Conservation (phyloP, 1,140 invertebrate species). For the Magallana ariakensis region DNA sequence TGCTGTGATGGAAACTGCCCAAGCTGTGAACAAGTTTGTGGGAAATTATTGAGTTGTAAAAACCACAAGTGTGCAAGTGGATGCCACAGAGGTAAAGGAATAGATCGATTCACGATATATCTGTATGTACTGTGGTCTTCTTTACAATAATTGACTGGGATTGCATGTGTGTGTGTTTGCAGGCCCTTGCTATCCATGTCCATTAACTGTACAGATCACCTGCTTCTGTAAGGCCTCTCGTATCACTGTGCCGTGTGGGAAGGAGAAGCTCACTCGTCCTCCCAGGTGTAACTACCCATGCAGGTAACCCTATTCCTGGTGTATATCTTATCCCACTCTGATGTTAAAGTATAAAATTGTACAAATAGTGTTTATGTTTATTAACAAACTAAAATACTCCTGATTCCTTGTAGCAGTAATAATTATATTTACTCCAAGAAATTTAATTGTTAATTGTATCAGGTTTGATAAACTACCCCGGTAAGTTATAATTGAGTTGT, state of each 20-base stretch:
- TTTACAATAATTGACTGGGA: not conserved
- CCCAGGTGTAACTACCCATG: slow-evolving; percentile 89
- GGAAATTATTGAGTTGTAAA: slow-evolving; percentile 89
- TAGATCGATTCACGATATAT: no score
- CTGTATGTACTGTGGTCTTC: no score
- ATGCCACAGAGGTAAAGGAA: slow-evolving; percentile 85
- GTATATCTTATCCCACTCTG: no score
- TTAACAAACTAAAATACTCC: not conserved
- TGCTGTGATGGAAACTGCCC: slow-evolving; percentile 92
- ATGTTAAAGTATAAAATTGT: not conserved
- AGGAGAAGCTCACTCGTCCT: slow-evolving; percentile 87
- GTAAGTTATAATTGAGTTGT: not conserved
- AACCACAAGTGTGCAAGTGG: slow-evolving; percentile 93
- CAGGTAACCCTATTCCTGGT: slow-evolving; percentile 79
- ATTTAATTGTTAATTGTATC: no score
- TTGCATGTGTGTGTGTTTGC: not conserved
- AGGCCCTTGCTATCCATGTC: slow-evolving; percentile 95
- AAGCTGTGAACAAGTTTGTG: slow-evolving; percentile 92
- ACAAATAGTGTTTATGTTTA: not conserved
- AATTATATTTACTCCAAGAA: not conserved
- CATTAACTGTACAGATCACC: slow-evolving; percentile 86
- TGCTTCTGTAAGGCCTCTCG: slow-evolving; percentile 91
- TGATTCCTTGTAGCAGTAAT: not conserved
- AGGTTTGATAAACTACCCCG: no score
- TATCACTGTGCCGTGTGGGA: slow-evolving; percentile 91